Evolutionary conservation across 64 coral and sea anemone species (phyloP), one percentile per base, ranked within the genome.

Genomic region (Stylophora pistillata): DNA sequence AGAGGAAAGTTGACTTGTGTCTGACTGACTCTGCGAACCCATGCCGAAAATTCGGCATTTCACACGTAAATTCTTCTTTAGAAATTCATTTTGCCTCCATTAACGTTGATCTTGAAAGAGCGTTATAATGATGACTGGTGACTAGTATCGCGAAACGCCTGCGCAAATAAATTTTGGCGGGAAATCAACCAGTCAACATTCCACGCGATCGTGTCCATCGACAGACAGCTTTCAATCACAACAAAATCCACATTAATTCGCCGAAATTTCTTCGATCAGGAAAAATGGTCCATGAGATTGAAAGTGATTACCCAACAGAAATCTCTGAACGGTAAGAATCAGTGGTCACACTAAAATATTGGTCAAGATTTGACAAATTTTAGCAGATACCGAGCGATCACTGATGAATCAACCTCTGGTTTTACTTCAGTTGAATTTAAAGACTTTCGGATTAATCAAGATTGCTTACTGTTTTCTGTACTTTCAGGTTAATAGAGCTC

Each of bases 401-500:
- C 37, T 0, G 37, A 47, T 7, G 7, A 47, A 47, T 47, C 37
- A 0, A 12, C 12, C 13, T 58, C 76, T 21, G 20, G 16, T 1
- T 26, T 68, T 25, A 0, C 25, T 21, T 25, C 26, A 26, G 21
- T 25, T 11, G 26, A 12, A 60, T 60, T 68, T 1, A 25, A 11
- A 10, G 26, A 6, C 64, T n/a, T 25, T 5, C 0, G 64, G 21
- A 28, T 68, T 10, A 7, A 68, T 68, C 64, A 4, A 68, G 12
- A 12, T 66, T 70, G 69, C 2, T 11, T 34, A 12, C 69, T 21
- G 31, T 47, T 12, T 37, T 76, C 21, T 41, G 2, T 68, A 25
- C 9, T 30, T 70, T 21, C 80, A 97, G 95, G 55, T 88, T 97
- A 31, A n/a, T 73, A 84, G 87, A 90, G 27, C 85, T 97, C 4